These are phyloP conservation scores for Papilio helenus DNA, from an alignment of 1,140 invertebrate genomes.

Conservation along the genomic window DNA sequence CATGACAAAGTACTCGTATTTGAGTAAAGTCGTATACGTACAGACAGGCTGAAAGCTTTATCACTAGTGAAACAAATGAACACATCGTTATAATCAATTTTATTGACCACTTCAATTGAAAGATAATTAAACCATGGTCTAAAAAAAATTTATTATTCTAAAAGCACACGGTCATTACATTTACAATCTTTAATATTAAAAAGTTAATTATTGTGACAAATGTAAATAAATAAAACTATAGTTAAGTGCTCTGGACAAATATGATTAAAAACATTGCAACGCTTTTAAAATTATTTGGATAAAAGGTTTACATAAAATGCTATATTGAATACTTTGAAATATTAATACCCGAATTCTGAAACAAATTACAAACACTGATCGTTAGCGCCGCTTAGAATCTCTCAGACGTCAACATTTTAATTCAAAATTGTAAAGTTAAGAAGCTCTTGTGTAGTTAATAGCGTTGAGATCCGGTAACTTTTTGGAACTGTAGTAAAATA, in stretches of 20 bases:
- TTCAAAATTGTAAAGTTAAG: neutral
- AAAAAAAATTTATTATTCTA: neutral
- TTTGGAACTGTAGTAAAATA: conserved; percentile 40
- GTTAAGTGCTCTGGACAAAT: too few relatives aligned
- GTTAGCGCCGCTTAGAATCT: too few relatives aligned
- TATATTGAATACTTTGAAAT: too few relatives aligned
- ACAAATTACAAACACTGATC: too few relatives aligned
- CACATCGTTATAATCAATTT: neutral
- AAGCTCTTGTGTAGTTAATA: neutral
- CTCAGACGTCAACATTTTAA: too few relatives aligned
- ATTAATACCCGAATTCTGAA: too few relatives aligned
- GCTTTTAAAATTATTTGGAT: too few relatives aligned
- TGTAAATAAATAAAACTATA: too few relatives aligned
- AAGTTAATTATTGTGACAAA: neutral
- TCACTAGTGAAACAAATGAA: neutral
- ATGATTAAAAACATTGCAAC: too few relatives aligned
- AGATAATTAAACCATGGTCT: neutral
- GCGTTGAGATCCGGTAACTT: conserved; percentile 12
- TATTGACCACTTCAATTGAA: neutral
- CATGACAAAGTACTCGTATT: neutral
- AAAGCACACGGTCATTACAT: neutral
- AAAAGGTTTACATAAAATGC: too few relatives aligned
- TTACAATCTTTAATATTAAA: neutral
- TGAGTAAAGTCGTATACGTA: neutral
- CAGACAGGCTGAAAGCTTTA: neutral